Evolutionary conservation across 2,888 invertebrate genomes (phyloP).

Genomic region (Dynastes maya): DNA sequence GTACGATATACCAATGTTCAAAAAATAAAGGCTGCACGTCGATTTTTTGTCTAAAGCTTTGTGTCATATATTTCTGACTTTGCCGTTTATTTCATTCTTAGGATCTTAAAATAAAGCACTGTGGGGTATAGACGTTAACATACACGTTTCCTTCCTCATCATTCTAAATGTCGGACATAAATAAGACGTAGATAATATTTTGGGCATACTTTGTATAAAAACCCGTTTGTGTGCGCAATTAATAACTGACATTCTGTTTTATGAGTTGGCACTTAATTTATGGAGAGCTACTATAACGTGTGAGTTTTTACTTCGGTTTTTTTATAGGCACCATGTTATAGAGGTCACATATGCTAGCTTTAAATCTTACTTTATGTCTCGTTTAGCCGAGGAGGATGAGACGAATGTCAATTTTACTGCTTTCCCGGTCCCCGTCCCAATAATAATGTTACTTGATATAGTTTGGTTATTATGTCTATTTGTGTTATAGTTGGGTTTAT

Average conservation of each 20-base stretch:
- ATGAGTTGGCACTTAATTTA: slow-evolving; percentile 39
- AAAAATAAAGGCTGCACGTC: too few relatives aligned
- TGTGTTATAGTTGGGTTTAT: neutral
- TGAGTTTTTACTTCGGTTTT: slow-evolving; percentile 11
- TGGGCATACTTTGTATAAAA: slow-evolving; percentile 26
- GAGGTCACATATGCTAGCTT: slow-evolving; percentile 36
- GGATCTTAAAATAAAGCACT: neutral
- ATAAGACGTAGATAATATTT: slow-evolving; percentile 32
- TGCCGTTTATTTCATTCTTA: too few relatives aligned
- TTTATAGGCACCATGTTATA: slow-evolving; percentile 30
- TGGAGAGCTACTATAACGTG: slow-evolving; percentile 26
- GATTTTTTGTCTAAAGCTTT: too few relatives aligned
- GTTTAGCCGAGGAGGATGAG: slow-evolving; percentile 29
- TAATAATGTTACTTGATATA: slow-evolving; percentile 30
- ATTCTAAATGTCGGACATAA: slow-evolving; percentile 12
- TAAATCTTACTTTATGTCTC: slow-evolving; percentile 39
- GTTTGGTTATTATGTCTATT: slow-evolving; percentile 13
- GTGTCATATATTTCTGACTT: neutral
- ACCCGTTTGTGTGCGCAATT: slow-evolving; percentile 28
- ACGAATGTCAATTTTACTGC: slow-evolving; percentile 27
- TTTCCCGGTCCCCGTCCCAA: slow-evolving; percentile 19
- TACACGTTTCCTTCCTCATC: slow-evolving; percentile 1
- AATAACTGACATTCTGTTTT: slow-evolving; percentile 43
- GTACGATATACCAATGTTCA: too few relatives aligned
- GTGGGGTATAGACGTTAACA: neutral